Percentiles rank a stretch among this genome's conserved stretches.
phyloP scores from a whole-genome alignment of 2,888 invertebrate genomes.

The Kuschelorhynchus macadamiae region DNA sequence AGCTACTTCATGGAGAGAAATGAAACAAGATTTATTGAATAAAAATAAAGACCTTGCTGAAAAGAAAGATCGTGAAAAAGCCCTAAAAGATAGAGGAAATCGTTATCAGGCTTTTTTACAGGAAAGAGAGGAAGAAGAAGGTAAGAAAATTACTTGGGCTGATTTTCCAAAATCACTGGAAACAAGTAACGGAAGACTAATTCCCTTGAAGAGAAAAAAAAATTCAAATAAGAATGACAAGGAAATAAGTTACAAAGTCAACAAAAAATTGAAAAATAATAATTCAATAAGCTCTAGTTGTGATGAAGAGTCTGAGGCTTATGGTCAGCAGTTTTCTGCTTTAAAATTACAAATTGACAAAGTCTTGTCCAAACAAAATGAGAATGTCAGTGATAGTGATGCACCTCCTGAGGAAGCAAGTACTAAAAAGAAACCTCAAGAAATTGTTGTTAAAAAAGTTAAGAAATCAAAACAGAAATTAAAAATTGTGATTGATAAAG shows the following conservation, averaged over 20 bases:
- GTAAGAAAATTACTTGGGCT: conserved; percentile 72
- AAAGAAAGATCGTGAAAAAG: conserved; percentile 69
- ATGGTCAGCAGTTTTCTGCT: conserved; percentile 47
- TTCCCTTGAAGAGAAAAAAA: conserved; percentile 20
- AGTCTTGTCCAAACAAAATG: conserved; percentile 40
- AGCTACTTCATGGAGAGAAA: conserved; percentile 81
- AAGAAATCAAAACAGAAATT: conserved; percentile 55
- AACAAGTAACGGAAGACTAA: conserved; percentile 13
- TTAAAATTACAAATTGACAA: conserved; percentile 51
- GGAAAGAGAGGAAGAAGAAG: conserved; percentile 69
- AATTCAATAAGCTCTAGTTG: not conserved
- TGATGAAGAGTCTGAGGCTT: conserved; percentile 37
- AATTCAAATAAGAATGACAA: not conserved
- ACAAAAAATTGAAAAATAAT: conserved; percentile 5
- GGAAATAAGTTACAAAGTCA: not conserved
- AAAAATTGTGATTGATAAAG: conserved; percentile 49
- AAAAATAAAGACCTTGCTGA: conserved; percentile 70
- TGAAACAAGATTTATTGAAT: conserved; percentile 76
- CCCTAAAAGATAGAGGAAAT: conserved; percentile 53
- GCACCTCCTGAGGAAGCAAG: conserved; percentile 59
- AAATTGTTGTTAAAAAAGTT: conserved; percentile 52
- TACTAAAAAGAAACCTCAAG: conserved; percentile 56
- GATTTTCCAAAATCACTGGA: conserved; percentile 68
- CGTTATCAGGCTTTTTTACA: conserved; percentile 60
- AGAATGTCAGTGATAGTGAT: conserved; percentile 55